Conservation (phyloP, 1,140 invertebrate species). For the Eubasilissa regina region DNA sequence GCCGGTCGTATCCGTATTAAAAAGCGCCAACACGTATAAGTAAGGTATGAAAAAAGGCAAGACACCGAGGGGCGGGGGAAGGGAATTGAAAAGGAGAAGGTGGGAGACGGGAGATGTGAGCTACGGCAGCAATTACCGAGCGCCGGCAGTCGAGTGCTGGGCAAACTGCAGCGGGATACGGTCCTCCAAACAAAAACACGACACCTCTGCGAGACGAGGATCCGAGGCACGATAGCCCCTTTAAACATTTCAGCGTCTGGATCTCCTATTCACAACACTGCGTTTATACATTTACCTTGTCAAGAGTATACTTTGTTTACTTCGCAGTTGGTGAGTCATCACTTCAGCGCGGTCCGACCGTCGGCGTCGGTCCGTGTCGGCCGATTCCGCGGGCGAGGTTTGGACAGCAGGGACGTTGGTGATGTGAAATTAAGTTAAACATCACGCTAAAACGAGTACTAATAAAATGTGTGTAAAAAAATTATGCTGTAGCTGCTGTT, state of each 20-base stretch:
- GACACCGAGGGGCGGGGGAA: not conserved
- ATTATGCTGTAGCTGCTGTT: too few relatives aligned
- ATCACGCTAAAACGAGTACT: too few relatives aligned
- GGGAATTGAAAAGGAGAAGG: slow-evolving; percentile 43
- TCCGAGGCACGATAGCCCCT: slow-evolving; percentile 11
- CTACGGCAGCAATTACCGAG: slow-evolving; percentile 51
- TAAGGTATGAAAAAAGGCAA: not conserved
- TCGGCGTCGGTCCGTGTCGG: too few relatives aligned
- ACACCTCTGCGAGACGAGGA: not conserved
- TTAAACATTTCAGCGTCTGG: not conserved
- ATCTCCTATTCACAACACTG: too few relatives aligned
- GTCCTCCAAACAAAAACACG: slow-evolving; percentile 22
- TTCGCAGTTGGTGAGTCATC: too few relatives aligned
- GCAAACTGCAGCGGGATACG: slow-evolving; percentile 48
- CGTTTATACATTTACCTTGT: too few relatives aligned
- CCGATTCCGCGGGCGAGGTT: too few relatives aligned
- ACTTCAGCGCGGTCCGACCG: too few relatives aligned
- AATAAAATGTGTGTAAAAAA: too few relatives aligned
- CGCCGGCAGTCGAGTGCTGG: slow-evolving; percentile 48
- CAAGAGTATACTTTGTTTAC: too few relatives aligned
- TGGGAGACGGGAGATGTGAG: slow-evolving; percentile 36
- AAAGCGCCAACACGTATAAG: slow-evolving; percentile 26
- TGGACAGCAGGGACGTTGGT: too few relatives aligned
- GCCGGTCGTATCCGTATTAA: slow-evolving; percentile 18
- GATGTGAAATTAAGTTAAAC: too few relatives aligned